phyloP scores from a whole-genome alignment of 2,888 invertebrate species.

The Rotaria macrura region DNA sequence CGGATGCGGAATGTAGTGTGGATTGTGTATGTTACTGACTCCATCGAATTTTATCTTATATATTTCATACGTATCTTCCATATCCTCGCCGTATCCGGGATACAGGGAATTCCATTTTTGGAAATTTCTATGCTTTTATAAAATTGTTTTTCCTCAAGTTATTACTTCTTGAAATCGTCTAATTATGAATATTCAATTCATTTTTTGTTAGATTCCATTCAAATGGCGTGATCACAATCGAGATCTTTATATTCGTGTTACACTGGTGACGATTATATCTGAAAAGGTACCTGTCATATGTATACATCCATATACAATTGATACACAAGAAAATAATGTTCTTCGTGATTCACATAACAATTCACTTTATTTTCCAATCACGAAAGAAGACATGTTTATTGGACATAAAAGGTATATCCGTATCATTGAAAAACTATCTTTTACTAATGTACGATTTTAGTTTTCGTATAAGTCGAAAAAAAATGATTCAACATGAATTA shows the following conservation, averaged over 20 bases:
- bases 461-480: not conserved
- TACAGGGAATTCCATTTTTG: too few species aligned
- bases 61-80: too few species aligned
- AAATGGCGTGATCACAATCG: not conserved
- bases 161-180: too few species aligned
- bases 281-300: not conserved
- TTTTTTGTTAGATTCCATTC: not conserved
- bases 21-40: too few species aligned
- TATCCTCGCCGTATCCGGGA: too few species aligned
- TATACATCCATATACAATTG: conserved; percentile 10
- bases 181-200: not conserved
- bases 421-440: not conserved
- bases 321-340: not conserved
- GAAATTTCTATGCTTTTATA: too few species aligned
- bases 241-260: not conserved
- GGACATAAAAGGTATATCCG: not conserved
- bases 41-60: too few species aligned
- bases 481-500: not conserved
- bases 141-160: too few species aligned
- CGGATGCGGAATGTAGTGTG: too few species aligned
- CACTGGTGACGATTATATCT: not conserved
- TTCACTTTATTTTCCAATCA: not conserved
- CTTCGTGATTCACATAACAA: not conserved
- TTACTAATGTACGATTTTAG: not conserved
- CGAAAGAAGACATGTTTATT: not conserved